A percentile compares a stretch with the other conserved stretches of the same genome.
phyloP scores from a whole-genome alignment of 2,113 vertebrate genomes.

The Pseudopodoces humilis region DNA sequence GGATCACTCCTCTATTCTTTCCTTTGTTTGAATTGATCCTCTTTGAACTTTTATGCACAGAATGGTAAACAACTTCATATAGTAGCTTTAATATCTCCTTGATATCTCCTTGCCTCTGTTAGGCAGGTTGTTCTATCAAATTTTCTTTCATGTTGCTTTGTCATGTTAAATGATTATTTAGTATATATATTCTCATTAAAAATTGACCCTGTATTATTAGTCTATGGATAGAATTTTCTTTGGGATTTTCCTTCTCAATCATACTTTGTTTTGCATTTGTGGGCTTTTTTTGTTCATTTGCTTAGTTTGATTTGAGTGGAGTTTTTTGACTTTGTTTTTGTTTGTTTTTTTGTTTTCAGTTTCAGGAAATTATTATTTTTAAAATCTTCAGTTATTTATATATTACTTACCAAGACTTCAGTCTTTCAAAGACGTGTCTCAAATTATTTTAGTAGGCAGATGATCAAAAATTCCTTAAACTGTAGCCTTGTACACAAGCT shows the following conservation, averaged over 20 bases:
- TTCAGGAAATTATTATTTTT: neutral
- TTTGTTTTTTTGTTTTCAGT: neutral
- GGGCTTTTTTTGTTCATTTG: fast-evolving
- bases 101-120: neutral
- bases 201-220: neutral
- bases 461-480: neutral
- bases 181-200: neutral
- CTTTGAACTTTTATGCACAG: neutral
- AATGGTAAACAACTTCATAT: neutral
- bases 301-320: neutral
- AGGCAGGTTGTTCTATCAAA: neutral
- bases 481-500: neutral
- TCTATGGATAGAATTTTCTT: neutral
- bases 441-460: neutral
- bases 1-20: neutral
- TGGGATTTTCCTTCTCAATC: neutral
- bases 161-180: neutral
- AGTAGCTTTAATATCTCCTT: neutral
- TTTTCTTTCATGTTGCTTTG: neutral
- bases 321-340: fast-evolving
- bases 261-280: neutral
- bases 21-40: neutral
- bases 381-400: neutral
- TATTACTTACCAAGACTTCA: neutral
- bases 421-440: neutral